Percentiles rank a stretch among this genome's conserved stretches.
Conservation (phyloP, 2,888 invertebrate genomes). For the Margaritifera margaritifera region DNA sequence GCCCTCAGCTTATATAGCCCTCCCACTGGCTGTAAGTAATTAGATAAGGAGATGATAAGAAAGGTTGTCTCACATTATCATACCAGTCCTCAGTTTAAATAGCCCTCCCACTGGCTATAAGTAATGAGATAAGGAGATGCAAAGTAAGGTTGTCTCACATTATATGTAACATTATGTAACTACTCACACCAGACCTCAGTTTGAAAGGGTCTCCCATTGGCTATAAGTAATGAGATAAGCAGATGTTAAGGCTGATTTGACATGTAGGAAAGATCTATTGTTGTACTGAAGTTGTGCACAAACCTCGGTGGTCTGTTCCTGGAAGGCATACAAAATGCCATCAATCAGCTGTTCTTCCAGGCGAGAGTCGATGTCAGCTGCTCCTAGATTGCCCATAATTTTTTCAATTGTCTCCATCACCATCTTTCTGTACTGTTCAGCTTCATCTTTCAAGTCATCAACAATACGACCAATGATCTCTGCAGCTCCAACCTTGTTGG, state of each 20-base stretch:
- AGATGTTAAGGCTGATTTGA: too few species aligned
- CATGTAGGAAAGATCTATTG: background rate
- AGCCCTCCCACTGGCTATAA: too few species aligned
- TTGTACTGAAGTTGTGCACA: conserved; percentile 15
- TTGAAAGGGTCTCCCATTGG: too few species aligned
- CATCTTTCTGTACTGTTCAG: conserved; percentile 99
- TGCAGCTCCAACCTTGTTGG: conserved; percentile 99
- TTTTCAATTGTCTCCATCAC: conserved; percentile 99
- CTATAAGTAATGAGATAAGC: background rate
- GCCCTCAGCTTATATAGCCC: too few species aligned
- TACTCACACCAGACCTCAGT: too few species aligned
- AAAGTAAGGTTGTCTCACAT: too few species aligned
- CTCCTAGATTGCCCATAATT: conserved; percentile 97
- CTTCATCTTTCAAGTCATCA: conserved; percentile 99
- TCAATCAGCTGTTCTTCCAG: conserved; percentile 99
- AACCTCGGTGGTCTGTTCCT: conserved; percentile 99
- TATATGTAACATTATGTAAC: too few species aligned
- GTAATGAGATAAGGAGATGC: too few species aligned
- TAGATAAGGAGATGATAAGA: background rate
- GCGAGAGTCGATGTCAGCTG: conserved; percentile 97
- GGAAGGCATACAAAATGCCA: conserved; percentile 99
- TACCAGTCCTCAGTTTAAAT: too few species aligned
- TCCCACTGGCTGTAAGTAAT: too few species aligned
- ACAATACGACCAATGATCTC: conserved; percentile 99
- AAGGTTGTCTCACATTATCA: too few species aligned